Evolutionary conservation across 2,113 vertebrate species (phyloP).

Genomic region (Podarcis raffonei): DNA sequence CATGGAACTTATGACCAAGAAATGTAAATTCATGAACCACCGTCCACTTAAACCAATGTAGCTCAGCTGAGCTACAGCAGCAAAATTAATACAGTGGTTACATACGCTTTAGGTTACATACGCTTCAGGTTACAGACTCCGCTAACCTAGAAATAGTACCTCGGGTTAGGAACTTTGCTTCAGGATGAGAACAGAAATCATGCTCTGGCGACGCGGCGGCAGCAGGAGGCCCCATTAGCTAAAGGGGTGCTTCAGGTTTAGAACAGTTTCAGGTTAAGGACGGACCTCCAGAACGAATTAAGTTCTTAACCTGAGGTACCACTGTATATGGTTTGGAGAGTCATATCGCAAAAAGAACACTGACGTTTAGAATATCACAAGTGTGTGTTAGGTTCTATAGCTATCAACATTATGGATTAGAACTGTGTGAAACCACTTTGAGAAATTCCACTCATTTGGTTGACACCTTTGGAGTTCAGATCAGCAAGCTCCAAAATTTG

Average conservation of each 20-base stretch:
- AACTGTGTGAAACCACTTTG: too few relatives aligned
- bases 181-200: too few relatives aligned
- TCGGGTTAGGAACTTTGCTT: too few relatives aligned
- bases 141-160: too few relatives aligned
- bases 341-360: neutral
- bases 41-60: constrained; percentile 46
- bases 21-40: constrained; percentile 37
- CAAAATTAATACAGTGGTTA: constrained; percentile 32
- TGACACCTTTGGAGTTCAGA: neutral
- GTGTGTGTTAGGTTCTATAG: neutral
- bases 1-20: neutral
- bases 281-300: too few relatives aligned
- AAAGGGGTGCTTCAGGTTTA: too few relatives aligned
- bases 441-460: neutral
- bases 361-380: neutral
- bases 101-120: too few relatives aligned
- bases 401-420: neutral
- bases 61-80: neutral
- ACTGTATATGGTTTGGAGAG: neutral
- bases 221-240: too few relatives aligned
- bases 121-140: too few relatives aligned
- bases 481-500: neutral
- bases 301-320: too few relatives aligned
- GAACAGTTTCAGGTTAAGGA: too few relatives aligned
- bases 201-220: too few relatives aligned